These are phyloP conservation scores for Pardalotus punctatus DNA, from an alignment of 2,113 vertebrate genomes.

Conservation along the genomic window DNA sequence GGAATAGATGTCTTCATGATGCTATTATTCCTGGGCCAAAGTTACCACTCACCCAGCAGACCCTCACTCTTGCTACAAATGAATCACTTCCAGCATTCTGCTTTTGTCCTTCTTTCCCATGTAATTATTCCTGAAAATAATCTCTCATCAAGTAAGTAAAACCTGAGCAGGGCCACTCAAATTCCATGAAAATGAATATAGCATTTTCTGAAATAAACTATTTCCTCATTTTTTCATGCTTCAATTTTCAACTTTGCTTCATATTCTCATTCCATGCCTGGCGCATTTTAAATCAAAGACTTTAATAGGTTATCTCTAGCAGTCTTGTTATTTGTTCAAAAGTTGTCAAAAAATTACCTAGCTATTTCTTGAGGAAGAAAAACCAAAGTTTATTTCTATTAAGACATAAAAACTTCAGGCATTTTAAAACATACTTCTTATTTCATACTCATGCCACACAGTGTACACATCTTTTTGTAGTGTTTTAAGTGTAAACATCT, in stretches of 20 bases:
- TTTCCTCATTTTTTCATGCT: background rate
- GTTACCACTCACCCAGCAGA: background rate
- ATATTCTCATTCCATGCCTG: background rate
- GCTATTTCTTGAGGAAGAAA: background rate
- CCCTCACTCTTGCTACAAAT: background rate
- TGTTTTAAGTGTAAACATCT: background rate
- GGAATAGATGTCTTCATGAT: background rate
- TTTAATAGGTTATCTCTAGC: background rate
- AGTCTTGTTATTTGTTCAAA: background rate
- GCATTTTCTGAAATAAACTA: background rate
- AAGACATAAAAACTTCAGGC: background rate
- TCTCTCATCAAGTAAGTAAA: background rate
- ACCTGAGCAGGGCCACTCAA: background rate
- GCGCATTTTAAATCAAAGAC: background rate
- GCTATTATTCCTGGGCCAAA: background rate
- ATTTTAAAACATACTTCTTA: background rate
- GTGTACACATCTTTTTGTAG: background rate
- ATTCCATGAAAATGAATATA: background rate
- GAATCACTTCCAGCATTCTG: background rate
- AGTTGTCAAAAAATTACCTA: background rate
- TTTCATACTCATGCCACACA: background rate
- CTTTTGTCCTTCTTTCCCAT: background rate
- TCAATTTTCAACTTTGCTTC: conserved; percentile 4
- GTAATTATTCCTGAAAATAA: conserved; percentile 21
- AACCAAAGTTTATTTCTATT: background rate